phyloP scores from a whole-genome alignment of 2,113 vertebrate genomes.

The Boleophthalmus pectinirostris region DNA sequence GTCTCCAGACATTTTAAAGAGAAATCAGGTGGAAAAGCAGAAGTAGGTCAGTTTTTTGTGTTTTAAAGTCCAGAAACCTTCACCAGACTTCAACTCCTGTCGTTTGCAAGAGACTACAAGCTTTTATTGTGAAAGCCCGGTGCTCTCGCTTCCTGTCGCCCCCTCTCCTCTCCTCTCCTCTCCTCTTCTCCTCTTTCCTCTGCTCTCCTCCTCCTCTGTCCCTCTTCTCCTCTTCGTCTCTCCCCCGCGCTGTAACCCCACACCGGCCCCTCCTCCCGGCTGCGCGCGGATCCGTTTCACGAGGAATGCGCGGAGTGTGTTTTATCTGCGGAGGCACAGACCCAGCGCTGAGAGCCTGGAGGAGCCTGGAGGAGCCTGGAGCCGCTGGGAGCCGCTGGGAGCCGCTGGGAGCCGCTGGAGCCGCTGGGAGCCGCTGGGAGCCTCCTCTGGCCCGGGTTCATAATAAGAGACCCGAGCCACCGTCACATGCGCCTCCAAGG shows the following conservation, averaged over 20 bases:
- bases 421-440: no score
- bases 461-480: neutral
- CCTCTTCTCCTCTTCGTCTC: no score
- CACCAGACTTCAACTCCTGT: no score
- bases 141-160: neutral
- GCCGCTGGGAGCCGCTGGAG: neutral
- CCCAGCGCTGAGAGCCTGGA: neutral
- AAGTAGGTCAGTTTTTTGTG: no score
- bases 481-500: neutral
- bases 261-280: neutral
- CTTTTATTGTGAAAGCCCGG: neutral
- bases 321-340: neutral
- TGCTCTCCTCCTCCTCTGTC: neutral
- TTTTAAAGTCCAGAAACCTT: no score
- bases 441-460: neutral
- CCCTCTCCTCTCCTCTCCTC: no score
- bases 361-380: neutral
- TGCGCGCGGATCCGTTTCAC: neutral
- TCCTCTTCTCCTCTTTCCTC: neutral
- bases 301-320: conserved; percentile 3
- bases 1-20: no score
- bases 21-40: no score
- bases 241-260: neutral
- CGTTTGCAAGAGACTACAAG: no score
- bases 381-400: no score